These are phyloP conservation scores for Margaritifera margaritifera DNA, from an alignment of 2,888 invertebrate species.

Conservation along the genomic window DNA sequence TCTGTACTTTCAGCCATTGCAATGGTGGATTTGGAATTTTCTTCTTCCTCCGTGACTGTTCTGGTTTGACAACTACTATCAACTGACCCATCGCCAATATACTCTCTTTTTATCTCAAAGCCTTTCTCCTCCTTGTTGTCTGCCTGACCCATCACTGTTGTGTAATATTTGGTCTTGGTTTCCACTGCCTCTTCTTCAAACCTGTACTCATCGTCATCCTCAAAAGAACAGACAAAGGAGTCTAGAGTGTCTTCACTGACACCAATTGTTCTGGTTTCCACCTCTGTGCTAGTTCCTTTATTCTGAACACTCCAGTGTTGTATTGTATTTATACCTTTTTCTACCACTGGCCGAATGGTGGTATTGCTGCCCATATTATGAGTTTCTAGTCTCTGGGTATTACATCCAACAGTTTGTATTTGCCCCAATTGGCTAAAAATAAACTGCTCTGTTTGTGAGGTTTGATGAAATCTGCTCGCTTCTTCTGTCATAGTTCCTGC, in stretches of 20 bases:
- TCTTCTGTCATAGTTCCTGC: constrained; percentile 63
- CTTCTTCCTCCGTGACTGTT: too few species aligned
- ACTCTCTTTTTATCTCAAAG: constrained; percentile 36
- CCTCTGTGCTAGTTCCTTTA: constrained; percentile 35
- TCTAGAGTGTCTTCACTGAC: constrained; percentile 45
- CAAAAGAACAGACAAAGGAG: constrained; percentile 42
- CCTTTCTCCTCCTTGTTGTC: constrained; percentile 28
- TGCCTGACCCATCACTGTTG: constrained; percentile 22
- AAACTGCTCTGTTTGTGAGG: constrained; percentile 57
- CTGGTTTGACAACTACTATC: neutral
- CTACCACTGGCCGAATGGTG: constrained; percentile 34
- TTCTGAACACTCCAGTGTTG: constrained; percentile 24
- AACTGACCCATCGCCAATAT: constrained; percentile 4
- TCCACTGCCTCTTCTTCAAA: constrained; percentile 39
- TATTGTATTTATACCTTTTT: constrained; percentile 38
- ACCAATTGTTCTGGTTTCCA: constrained; percentile 32
- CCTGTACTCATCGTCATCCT: constrained; percentile 42
- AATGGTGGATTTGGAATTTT: constrained; percentile 1
- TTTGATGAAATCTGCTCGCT: constrained; percentile 21
- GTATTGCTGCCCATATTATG: constrained; percentile 56
- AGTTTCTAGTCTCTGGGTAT: constrained; percentile 43
- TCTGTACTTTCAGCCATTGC: constrained; percentile 7
- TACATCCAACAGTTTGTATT: constrained; percentile 45
- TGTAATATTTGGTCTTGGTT: constrained; percentile 36
- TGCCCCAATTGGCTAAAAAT: constrained; percentile 54